Conservation (phyloP, 2,888 invertebrate genomes). For the Mesoligia furuncula region DNA sequence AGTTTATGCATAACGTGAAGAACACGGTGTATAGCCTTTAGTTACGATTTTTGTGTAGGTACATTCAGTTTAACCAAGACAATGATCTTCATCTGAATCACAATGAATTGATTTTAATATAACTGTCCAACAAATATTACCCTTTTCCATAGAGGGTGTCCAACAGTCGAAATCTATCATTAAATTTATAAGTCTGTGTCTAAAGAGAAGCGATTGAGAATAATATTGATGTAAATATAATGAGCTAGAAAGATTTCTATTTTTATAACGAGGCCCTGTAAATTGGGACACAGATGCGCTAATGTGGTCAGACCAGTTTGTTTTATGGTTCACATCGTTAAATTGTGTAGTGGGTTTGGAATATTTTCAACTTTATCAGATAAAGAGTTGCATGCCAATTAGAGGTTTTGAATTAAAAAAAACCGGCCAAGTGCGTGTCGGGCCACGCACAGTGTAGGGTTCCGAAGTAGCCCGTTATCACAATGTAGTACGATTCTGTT, state of each 20-base stretch:
- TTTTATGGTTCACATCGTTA: conserved; percentile 23
- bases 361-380: conserved; percentile 25
- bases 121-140: neutral
- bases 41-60: neutral
- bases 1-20: too few species aligned
- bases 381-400: conserved; percentile 16
- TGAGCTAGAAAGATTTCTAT: conserved; percentile 10
- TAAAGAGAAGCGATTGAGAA: conserved; percentile 11
- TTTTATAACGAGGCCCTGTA: conserved; percentile 18
- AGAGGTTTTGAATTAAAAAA: neutral
- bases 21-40: too few species aligned
- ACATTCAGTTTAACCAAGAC: neutral
- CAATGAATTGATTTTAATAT: too few species aligned
- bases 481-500: too few species aligned
- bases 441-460: too few species aligned
- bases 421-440: too few species aligned
- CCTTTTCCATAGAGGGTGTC: neutral
- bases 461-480: too few species aligned
- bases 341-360: conserved; percentile 21
- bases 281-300: conserved; percentile 12
- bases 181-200: neutral
- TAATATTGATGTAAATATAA: conserved; percentile 19
- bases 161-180: neutral
- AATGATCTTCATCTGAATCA: neutral
- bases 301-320: conserved; percentile 27